Base-by-base conservation (phyloP, 2,888 invertebrate species). In the Galeruca laticollis region DNA sequence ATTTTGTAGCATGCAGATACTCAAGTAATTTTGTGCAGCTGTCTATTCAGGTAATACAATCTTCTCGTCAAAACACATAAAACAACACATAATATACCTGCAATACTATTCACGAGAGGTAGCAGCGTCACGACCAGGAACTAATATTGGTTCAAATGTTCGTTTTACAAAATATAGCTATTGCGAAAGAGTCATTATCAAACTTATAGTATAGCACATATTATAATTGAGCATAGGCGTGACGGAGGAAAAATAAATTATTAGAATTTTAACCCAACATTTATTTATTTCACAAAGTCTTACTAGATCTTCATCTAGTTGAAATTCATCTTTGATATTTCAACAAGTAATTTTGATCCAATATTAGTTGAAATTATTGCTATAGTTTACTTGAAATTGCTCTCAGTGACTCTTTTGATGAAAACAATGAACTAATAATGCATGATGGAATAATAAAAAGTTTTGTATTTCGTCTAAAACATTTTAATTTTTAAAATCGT, bases 151-250 rank as follows among this genome's bases (percentile, higher is more conserved):
- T 54, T 60, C 47, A 9, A 37, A 37, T 37, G 37, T 37, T 20
- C 54, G 56, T 33, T 37, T 37, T 59, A 63, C 66, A 71, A 63
- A 64, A 70, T 70, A 68, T 69, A 73, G 74, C 71, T 73, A 75
- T 73, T 73, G 74, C 62, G 66, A 60, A 64, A 65, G 71, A 61
- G 72, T 73, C 37, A 9, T 37, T 9, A 77, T 79, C 78, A 77
- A 74, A 78, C 74, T 76, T 75, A 75, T 79, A 77, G 79, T 80
- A 79, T 79, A 78, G 79, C 79, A 79, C 79, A 76, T 78, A 78
- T n/a, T n/a, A n/a, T 78, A 75, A 72, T 72, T 71, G 26, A 26
- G 26, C 26, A 37, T 37, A 13, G 37, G 37, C 37, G 37, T 37
- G 9, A 9, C 37, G 8, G 8, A 37, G 37, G 8, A 37, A 6